Conservation (phyloP, 1,140 invertebrate species). For the Pseudomyrmex cubaensis region DNA sequence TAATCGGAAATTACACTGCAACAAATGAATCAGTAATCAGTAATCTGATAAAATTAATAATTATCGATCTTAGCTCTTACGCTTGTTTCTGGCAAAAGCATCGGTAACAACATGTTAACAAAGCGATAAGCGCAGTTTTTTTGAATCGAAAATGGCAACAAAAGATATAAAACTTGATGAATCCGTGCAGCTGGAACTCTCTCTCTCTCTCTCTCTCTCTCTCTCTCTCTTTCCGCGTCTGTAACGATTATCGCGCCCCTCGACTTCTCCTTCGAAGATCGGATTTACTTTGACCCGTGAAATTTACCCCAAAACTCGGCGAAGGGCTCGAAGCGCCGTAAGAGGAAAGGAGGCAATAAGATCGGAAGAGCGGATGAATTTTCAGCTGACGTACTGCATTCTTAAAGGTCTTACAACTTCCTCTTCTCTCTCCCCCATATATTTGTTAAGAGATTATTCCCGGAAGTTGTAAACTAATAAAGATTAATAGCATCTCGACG, state of each 20-base stretch:
- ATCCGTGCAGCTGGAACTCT: constrained; percentile 28
- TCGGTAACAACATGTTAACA: constrained; percentile 11
- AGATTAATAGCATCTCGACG: no score
- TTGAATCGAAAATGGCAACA: constrained; percentile 20
- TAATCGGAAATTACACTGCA: constrained; percentile 54
- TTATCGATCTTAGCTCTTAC: constrained; percentile 15
- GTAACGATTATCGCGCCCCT: constrained; percentile 35
- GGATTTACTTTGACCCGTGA: constrained; percentile 67
- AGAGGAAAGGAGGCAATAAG: constrained; percentile 36
- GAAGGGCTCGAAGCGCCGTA: constrained; percentile 8
- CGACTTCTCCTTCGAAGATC: constrained; percentile 34
- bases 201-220: constrained; percentile 20
- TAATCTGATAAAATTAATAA: constrained; percentile 58
- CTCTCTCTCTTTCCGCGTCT: not conserved
- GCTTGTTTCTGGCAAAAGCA: constrained; percentile 1
- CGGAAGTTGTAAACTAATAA: constrained; percentile 10
- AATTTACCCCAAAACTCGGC: constrained; percentile 62
- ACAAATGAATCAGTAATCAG: constrained; percentile 46
- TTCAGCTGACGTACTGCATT: constrained; percentile 53
- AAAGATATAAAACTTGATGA: constrained; percentile 51
- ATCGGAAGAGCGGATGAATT: constrained; percentile 47
- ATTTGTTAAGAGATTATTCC: constrained; percentile 35
- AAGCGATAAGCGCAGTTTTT: constrained; percentile 21
- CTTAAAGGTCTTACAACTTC: constrained; percentile 54
- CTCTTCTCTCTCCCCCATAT: not conserved